Base-by-base conservation (phyloP, 2,797 vertebrate species). In the Betta splendens region DNA sequence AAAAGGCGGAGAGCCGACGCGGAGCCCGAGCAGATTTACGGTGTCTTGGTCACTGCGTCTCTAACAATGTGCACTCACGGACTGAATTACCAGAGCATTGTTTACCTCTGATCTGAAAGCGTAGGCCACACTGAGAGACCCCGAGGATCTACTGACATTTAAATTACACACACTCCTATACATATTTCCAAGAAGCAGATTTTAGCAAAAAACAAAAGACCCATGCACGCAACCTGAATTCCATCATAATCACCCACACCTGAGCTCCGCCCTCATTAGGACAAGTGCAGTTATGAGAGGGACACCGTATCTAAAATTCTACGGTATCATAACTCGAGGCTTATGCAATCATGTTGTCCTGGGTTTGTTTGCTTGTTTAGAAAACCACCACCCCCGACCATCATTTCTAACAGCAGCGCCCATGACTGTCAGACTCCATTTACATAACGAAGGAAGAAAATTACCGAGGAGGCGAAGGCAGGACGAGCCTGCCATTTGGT, bases 371-470 rank as follows among this genome's bases (percentile, higher is more conserved):
- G 39, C 33, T 40, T 44, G 36, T 63, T 53, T 43, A 7, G 32
- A 68, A 43, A 61, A 36, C 16, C 38, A 37, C 20, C 13, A 44
- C 43, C 39, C 64, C 52, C 29, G 46, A 49, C 35, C 47, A 60
- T 79, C 44, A 54, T 58, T 71, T 50, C 39, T 54, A 39, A 73
- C 63, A 61, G 72, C 33, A 26, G 75, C 64, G 26, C 58, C 64
- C 46, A 35, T 59, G 37, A 26, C 74, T 53, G 64, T 77, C 78
- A 60, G 67, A 77, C 82, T 77, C 88, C 72, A 84, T 88, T 85
- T 87, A 76, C 85, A 87, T 88, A 89, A 91, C 85, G 81, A 86
- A 84, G 84, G 72, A 66, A 72, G 65, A 47, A 84, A 88, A 88
- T 81, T 61, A 81, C 72, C 33, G 20, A 75, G 72, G 79, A 86